Conservation (phyloP, 1,140 invertebrate genomes). For the Calephelis nemesis region DNA sequence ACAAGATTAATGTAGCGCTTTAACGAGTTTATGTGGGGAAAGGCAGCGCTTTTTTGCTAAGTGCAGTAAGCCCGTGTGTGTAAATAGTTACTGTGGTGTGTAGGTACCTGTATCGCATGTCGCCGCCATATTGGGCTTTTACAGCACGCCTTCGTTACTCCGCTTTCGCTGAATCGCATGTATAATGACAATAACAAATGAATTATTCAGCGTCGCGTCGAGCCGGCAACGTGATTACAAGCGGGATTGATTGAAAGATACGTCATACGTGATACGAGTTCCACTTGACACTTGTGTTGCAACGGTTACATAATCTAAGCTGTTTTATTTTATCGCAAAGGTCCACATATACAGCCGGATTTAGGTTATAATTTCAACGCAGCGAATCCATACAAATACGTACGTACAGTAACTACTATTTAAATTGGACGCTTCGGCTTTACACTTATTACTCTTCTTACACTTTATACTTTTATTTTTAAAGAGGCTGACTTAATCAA, state of each 20-base stretch:
- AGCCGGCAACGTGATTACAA: constrained; percentile 11
- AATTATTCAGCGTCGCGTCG: constrained; percentile 12
- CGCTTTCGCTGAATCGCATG: constrained; percentile 33
- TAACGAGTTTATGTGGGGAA: background rate
- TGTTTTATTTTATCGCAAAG: background rate
- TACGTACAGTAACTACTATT: no score
- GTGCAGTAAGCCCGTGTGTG: background rate
- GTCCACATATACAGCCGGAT: no score
- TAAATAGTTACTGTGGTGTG: background rate
- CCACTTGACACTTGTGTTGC: background rate
- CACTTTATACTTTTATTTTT: no score
- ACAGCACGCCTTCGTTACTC: constrained; percentile 22
- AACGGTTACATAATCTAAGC: background rate
- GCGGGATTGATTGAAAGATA: constrained; percentile 12
- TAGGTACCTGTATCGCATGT: constrained; percentile 16
- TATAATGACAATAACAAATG: constrained; percentile 23
- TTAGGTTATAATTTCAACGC: no score
- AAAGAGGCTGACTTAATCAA: no score
- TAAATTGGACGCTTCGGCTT: no score
- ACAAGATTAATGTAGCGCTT: constrained; percentile 11
- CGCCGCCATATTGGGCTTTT: constrained; percentile 32
- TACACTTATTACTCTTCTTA: no score
- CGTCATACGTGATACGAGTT: constrained; percentile 3
- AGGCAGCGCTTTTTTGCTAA: constrained; percentile 12
- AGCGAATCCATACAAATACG: no score